These are phyloP conservation scores for Gisinianus flammeolus DNA, from an alignment of 2,888 invertebrate genomes.

Conservation along the genomic window DNA sequence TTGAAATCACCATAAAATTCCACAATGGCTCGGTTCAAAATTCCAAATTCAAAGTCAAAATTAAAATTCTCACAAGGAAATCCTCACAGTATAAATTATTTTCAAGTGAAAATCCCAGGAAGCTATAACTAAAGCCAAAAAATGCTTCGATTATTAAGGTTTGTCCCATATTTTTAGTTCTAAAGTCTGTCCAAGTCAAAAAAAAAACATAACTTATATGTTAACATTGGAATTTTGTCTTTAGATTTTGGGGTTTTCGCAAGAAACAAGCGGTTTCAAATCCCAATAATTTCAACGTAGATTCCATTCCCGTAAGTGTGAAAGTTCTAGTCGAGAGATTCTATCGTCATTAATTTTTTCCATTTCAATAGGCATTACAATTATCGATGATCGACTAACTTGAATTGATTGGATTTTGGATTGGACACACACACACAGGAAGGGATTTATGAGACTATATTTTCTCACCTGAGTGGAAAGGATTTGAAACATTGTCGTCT, in stretches of 20 bases:
- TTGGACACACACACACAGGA: constrained; percentile 34
- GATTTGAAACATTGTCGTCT: constrained; percentile 39
- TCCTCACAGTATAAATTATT: too few species aligned
- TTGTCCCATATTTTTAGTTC: background rate
- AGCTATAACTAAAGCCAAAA: too few species aligned
- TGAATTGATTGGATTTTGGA: background rate
- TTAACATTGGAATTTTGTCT: background rate
- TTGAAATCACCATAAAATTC: too few species aligned
- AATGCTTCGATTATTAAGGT: background rate
- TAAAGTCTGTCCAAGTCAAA: too few species aligned
- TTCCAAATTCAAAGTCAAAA: too few species aligned
- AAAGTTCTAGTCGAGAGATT: too few species aligned
- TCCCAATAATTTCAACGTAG: background rate
- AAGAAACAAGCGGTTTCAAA: background rate
- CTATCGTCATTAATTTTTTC: too few species aligned
- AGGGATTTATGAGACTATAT: constrained; percentile 46
- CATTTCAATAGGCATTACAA: background rate
- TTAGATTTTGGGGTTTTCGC: background rate
- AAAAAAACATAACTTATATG: background rate
- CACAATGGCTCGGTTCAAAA: too few species aligned
- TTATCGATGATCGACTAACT: background rate
- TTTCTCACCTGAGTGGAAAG: constrained; percentile 29
- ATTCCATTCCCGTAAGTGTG: background rate
- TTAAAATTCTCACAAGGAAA: too few species aligned
- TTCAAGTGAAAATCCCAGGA: too few species aligned